Percentiles rank a stretch among this genome's conserved stretches.
Conservation (phyloP, 2,113 vertebrate genomes). For the Motacilla tschutschensis region DNA sequence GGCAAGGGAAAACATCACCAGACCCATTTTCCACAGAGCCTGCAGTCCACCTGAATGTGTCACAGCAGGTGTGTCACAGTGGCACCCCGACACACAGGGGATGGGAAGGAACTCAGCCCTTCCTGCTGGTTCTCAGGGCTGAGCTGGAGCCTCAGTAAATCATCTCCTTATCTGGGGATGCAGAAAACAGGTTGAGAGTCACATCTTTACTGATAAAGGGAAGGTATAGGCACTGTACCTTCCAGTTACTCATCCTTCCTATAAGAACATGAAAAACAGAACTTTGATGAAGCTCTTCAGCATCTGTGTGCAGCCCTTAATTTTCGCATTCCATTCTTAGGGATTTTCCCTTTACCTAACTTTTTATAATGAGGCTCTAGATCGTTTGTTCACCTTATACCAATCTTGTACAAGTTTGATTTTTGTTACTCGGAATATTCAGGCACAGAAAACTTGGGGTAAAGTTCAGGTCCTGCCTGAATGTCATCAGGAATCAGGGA, state of each 20-base stretch:
- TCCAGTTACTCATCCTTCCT: neutral
- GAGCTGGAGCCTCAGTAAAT: neutral
- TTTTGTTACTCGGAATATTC: neutral
- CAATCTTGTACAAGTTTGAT: neutral
- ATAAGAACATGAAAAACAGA: neutral
- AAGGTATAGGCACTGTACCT: neutral
- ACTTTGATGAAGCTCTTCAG: neutral
- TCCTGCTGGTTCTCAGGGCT: neutral
- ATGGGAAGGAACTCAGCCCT: neutral
- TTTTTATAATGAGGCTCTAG: neutral
- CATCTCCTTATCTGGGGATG: neutral
- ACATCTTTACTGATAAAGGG: neutral
- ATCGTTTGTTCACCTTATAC: neutral
- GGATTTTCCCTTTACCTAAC: neutral
- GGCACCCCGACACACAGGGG: neutral
- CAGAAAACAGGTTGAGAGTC: neutral
- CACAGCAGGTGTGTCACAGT: accelerated
- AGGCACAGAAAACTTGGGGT: neutral
- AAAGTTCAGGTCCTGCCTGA: neutral
- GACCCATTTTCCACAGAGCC: neutral
- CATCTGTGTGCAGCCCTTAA: neutral
- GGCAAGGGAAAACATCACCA: neutral
- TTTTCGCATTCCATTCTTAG: neutral
- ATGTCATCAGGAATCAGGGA: neutral
- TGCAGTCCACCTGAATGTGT: accelerated